Evolutionary conservation across 37 sponge, comb jelly and placozoan species (phyloP), one percentile per base, ranked within the genome.

Genomic region (Spongia lamella): DNA sequence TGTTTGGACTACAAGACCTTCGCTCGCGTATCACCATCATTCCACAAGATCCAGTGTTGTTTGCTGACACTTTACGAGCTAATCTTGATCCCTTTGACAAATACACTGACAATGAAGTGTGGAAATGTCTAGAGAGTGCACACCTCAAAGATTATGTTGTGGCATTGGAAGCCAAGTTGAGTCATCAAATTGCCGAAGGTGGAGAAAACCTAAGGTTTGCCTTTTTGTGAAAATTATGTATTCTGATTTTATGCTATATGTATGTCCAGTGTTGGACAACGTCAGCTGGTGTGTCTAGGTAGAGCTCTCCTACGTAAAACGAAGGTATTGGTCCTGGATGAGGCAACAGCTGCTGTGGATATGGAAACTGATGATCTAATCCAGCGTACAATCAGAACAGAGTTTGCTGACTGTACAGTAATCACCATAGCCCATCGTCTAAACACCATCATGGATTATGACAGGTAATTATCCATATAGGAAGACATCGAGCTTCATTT

Each of bases 301-400:
- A 72, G 96, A 53, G 98, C 98, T 51, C 90, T 97, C 30, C 82
- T 97, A 58, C 79, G 93, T 21, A 91, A 94, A 77, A 92, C 93
- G 54, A 89, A 94, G 83, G 89, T 97, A 20, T 78, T 97, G 40
- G 93, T 97, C 29, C 65, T 94, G 79, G 98, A 97, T 54, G 98
- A 97, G 61, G 98, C 99, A 29, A 97, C 96, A 38, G 99, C 96
- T 53, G 96, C 99, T 15, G 94, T 95, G 14, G 99, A 98, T 59
- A 81, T 98, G 77, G 99, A 98, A 80, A 98, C 99, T 1, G 99
- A 94, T 77, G 91, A 84, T 51, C 63, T 95, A 47, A 94, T 98
- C 57, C 99, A 98, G 81, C 86, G 84, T 65, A 98, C 99, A 60
- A 98, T 98, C 58, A 69, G 93, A 9, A 83, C 64, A 1, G 85